A percentile compares a stretch with the other conserved stretches of the same genome.
Evolutionary conservation across 2,113 vertebrate species (phyloP).

Genomic region (Equus quagga): DNA sequence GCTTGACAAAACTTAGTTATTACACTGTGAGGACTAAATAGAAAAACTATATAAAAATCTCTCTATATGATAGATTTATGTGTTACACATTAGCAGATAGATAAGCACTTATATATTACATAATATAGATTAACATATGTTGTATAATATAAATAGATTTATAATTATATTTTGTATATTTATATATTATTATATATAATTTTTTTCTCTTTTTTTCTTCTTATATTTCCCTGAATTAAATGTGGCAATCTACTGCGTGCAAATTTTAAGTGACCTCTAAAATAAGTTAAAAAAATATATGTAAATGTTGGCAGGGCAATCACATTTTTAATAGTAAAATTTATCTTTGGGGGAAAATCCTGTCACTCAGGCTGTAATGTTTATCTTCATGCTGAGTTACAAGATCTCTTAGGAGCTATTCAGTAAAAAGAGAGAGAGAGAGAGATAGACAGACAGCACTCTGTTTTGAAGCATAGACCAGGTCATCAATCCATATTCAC

Average conservation of each 20-base stretch:
- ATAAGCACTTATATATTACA: background rate
- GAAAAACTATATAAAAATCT: background rate
- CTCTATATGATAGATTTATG: background rate
- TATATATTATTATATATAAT: background rate
- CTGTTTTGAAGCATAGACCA: constrained; percentile 58
- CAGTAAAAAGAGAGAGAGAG: background rate
- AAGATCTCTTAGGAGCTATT: constrained; percentile 52
- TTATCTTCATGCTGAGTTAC: constrained; percentile 42
- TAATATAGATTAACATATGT: background rate
- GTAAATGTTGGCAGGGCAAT: constrained; percentile 25
- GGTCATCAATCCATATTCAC: constrained; percentile 40
- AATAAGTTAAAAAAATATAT: constrained; percentile 42
- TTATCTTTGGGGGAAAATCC: constrained; percentile 49
- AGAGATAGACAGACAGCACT: background rate
- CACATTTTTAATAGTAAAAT: constrained; percentile 65
- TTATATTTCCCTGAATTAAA: constrained; percentile 28
- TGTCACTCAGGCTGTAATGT: constrained; percentile 46
- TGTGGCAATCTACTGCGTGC: background rate
- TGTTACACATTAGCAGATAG: background rate
- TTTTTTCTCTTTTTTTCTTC: background rate
- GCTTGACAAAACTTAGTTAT: background rate
- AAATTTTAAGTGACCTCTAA: constrained; percentile 75
- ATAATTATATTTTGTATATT: background rate
- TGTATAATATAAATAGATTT: background rate
- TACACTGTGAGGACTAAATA: background rate